Conservation (phyloP, 30 jellyfish, hydroid and myxozoan species). For the Pseudorhiza aurosa region DNA sequence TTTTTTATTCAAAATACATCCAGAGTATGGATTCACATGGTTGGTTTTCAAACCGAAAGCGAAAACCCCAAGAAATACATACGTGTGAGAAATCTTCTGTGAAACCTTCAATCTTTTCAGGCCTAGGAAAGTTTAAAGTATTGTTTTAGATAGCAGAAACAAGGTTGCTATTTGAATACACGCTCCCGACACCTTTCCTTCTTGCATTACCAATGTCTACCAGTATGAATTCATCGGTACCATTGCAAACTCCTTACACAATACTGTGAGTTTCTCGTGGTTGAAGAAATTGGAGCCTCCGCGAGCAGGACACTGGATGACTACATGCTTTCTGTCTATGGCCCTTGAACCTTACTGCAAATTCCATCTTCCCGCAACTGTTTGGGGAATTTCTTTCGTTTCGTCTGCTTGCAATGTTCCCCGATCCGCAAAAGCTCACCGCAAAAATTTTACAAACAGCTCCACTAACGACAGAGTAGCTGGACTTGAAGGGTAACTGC, state of each 20-base stretch:
- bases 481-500: too few species aligned
- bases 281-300: conserved; percentile 48
- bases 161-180: conserved; percentile 30
- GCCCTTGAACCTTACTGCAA: conserved; percentile 63
- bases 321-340: conserved; percentile 71
- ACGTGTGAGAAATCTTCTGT: too few species aligned
- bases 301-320: conserved; percentile 67
- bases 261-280: conserved; percentile 64
- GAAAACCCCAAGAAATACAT: too few species aligned
- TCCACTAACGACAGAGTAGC: too few species aligned
- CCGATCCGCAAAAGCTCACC: neutral
- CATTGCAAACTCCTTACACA: conserved; percentile 40
- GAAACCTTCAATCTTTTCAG: too few species aligned
- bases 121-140: conserved; percentile 4
- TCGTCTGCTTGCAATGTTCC: neutral
- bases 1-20: too few species aligned
- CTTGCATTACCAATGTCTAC: conserved; percentile 62
- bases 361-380: conserved; percentile 58
- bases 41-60: too few species aligned
- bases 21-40: too few species aligned
- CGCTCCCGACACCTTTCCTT: conserved; percentile 63
- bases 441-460: too few species aligned
- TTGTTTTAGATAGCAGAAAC: conserved; percentile 41
- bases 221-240: conserved; percentile 12
- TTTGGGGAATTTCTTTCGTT: neutral